Conservation (phyloP, 2,888 invertebrate genomes). For the Hemistola chrysoprasaria region DNA sequence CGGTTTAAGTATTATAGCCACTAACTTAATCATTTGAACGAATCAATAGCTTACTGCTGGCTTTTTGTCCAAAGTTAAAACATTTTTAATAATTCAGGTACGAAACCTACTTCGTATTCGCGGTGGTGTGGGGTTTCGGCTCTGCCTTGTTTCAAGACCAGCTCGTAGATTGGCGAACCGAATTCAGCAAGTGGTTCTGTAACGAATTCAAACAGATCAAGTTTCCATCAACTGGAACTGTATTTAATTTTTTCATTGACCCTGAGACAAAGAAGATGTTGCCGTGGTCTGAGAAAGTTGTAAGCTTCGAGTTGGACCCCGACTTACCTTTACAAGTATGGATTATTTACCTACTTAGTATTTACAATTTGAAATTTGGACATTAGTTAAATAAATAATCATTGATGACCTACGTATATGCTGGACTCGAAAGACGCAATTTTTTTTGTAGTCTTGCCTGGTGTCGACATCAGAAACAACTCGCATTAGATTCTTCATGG, state of each 20-base stretch:
- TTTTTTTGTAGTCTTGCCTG: conserved; percentile 85
- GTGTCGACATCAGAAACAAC: conserved; percentile 96
- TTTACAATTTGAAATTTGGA: too few relatives aligned
- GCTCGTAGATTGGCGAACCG: conserved; percentile 94
- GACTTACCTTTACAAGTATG: conserved; percentile 93
- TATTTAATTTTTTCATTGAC: conserved; percentile 96
- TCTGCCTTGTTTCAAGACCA: conserved; percentile 96
- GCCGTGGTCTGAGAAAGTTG: conserved; percentile 93
- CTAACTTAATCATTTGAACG: too few relatives aligned
- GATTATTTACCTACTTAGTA: too few relatives aligned
- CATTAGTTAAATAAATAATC: too few relatives aligned
- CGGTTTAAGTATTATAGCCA: too few relatives aligned
- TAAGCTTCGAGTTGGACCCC: conserved; percentile 90
- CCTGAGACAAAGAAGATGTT: conserved; percentile 91
- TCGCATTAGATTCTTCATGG: conserved; percentile 93
- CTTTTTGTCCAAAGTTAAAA: too few relatives aligned
- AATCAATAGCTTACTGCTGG: too few relatives aligned
- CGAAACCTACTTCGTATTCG: conserved; percentile 96
- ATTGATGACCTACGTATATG: too few relatives aligned
- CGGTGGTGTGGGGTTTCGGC: conserved; percentile 96
- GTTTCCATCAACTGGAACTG: conserved; percentile 91
- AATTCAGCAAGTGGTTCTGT: conserved; percentile 97
- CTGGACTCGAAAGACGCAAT: too few relatives aligned
- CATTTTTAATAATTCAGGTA: conserved; percentile 72
- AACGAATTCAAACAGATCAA: conserved; percentile 96